phyloP scores from a whole-genome alignment of 2,797 vertebrate genomes.

The Mormyrops attenuatus region DNA sequence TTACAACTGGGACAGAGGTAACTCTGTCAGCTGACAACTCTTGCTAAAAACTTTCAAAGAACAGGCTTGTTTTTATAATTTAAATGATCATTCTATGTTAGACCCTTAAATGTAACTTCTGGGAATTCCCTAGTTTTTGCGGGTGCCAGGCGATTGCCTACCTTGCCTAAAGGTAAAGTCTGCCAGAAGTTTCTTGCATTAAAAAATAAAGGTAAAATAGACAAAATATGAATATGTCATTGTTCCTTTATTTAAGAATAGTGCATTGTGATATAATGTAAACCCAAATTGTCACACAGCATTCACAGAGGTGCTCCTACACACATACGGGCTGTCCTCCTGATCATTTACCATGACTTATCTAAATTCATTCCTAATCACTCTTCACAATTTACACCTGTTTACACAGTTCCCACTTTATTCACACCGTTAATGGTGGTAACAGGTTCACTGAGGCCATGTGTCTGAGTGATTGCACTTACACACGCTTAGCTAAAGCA shows the following conservation, averaged over 20 bases:
- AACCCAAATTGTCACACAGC: conserved; percentile 21
- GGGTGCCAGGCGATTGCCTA: neutral
- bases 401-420: neutral
- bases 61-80: neutral
- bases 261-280: conserved; percentile 34
- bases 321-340: neutral
- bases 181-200: neutral
- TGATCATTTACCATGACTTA: neutral
- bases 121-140: neutral
- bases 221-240: neutral
- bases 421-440: neutral
- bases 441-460: neutral
- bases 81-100: neutral
- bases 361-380: neutral
- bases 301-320: conserved; percentile 3
- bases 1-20: neutral
- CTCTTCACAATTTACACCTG: neutral
- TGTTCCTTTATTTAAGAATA: conserved; percentile 24
- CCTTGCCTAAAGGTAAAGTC: neutral
- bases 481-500: neutral
- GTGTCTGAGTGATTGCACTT: neutral
- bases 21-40: neutral
- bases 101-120: neutral
- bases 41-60: neutral
- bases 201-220: neutral